Evolutionary conservation across 2,797 vertebrate species (phyloP), one percentile per base, ranked within the genome.

Genomic region (Brachyrhaphis roseni): DNA sequence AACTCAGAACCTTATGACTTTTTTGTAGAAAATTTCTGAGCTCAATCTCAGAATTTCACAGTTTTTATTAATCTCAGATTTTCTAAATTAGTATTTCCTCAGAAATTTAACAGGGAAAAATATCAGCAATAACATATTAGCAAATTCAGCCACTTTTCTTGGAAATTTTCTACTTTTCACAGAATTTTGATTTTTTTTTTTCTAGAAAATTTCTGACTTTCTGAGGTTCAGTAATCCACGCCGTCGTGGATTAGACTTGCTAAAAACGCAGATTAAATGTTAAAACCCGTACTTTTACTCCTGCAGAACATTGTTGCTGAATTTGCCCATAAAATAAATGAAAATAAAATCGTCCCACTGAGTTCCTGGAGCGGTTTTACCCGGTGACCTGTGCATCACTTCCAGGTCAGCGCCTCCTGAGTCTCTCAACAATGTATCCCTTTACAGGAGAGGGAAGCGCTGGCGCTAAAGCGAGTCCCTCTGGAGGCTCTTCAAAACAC

Each of bases 401-500:
- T 91, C 87, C 91, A 93, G 89, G 91, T 92, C 89, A 87, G 83
- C 6, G 82, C 39, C 77, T 82, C 72, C 77, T 75, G 82, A 90
- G 83, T 93, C 90, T 82, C 88, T 87, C 90, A 86, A 91, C 93
- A 86, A 85, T 89, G 91, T 92, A 46, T 86, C 75, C 78, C 87
- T 86, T 90, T 85, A 82, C 87, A 75, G 72, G 8, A 85, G 84
- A 72, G 90, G 89, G 84, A 20, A 78, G 86, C 90, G 87, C 89
- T 86, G 87, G 90, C 73, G 81, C 84, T 87, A 71, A 77, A 34
- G 81, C 87, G 3, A 80, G 73, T 86, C 84, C 90, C 91, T 77
- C 82, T 83, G 93, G 91, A 82, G 84, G 75, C 83, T 78, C 91
- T 87, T 94, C 89, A 93, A 95, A 89, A 95, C 92, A 93, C 88